A percentile compares a stretch with the other conserved stretches of the same genome.
These are phyloP conservation scores for Syngnathus acus DNA, from an alignment of 2,797 vertebrate genomes.

Conservation along the genomic window DNA sequence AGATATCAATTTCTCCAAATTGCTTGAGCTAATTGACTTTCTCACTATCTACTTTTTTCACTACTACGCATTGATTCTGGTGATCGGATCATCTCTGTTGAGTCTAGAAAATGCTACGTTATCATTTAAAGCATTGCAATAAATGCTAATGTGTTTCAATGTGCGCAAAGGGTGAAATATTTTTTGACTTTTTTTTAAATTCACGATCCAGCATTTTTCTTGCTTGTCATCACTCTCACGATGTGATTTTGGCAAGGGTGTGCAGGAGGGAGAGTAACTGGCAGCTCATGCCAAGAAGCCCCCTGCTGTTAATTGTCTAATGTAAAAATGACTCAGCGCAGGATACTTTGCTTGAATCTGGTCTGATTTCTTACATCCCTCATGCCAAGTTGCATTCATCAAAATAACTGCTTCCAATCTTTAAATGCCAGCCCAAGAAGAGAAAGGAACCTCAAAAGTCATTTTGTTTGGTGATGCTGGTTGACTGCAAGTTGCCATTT, in stretches of 20 bases:
- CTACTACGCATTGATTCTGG: neutral
- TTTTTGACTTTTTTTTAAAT: neutral
- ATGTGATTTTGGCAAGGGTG: neutral
- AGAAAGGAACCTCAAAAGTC: too few relatives aligned
- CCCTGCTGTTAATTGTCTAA: neutral
- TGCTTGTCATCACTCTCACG: neutral
- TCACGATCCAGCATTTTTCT: neutral
- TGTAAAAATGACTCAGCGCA: neutral
- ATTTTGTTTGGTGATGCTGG: too few relatives aligned
- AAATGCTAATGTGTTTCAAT: neutral
- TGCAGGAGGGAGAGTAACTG: neutral
- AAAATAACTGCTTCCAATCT: neutral
- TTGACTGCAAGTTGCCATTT: neutral
- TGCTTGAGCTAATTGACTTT: too few relatives aligned
- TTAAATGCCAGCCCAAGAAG: neutral
- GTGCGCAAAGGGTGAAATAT: neutral
- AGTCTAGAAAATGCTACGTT: neutral
- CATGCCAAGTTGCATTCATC: neutral
- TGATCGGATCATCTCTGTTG: neutral
- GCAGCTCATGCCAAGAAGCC: neutral
- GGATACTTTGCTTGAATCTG: neutral
- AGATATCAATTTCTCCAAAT: neutral
- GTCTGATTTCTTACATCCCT: neutral
- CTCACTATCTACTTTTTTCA: too few relatives aligned
- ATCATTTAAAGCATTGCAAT: neutral